Percentiles rank a stretch among this genome's conserved stretches.
Evolutionary conservation across 1,140 invertebrate genomes (phyloP).

Genomic region (Heterodera schachtii): DNA sequence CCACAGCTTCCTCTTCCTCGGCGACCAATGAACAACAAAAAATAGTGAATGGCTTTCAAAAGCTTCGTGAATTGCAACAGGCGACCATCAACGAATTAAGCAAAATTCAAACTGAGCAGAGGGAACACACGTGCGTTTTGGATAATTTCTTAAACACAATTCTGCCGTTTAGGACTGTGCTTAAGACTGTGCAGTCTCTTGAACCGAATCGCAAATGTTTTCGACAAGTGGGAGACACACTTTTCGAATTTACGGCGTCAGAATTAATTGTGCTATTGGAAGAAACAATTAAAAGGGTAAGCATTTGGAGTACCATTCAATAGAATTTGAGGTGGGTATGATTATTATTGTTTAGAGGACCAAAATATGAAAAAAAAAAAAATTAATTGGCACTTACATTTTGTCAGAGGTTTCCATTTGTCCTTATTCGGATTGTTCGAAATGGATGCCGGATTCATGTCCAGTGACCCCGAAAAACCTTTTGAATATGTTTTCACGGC

Average conservation of each 20-base stretch:
- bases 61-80: constrained; percentile 42
- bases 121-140: constrained; percentile 38
- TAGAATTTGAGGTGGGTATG: too few species aligned
- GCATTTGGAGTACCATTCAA: background rate
- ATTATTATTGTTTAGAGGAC: too few species aligned
- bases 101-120: constrained; percentile 32
- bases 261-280: constrained; percentile 22
- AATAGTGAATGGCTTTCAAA: constrained; percentile 47
- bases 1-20: background rate
- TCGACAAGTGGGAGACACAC: constrained; percentile 40
- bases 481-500: too few species aligned
- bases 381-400: too few species aligned
- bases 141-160: constrained; percentile 5
- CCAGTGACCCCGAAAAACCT: too few species aligned
- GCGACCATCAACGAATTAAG: constrained; percentile 30
- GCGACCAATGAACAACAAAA: constrained; percentile 38
- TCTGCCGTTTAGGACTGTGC: constrained; percentile 38
- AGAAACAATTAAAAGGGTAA: constrained; percentile 36
- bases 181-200: constrained; percentile 33
- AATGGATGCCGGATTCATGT: too few species aligned
- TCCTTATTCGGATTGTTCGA: too few species aligned
- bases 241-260: constrained; percentile 30
- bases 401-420: too few species aligned
- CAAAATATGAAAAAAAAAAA: too few species aligned
- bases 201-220: constrained; percentile 39